These are phyloP conservation scores for Marisa cornuarietis DNA, from an alignment of 1,140 invertebrate species.

Conservation along the genomic window DNA sequence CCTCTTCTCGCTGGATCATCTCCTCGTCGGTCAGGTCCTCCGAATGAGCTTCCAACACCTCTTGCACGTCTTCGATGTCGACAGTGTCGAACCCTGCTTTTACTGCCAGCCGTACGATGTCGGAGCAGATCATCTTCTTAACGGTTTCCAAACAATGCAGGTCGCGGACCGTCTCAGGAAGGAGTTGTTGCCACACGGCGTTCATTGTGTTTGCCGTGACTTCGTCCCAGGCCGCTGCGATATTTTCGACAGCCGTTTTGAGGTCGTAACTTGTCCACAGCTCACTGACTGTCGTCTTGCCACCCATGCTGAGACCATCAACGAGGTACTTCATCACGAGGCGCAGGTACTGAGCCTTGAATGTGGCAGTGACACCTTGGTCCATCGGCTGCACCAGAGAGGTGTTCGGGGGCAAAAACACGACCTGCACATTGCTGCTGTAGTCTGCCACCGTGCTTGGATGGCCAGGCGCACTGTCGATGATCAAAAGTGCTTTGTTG, in stretches of 20 bases:
- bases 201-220: constrained; percentile 12
- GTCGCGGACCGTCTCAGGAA: constrained; percentile 12
- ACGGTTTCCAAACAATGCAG: background rate
- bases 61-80: constrained; percentile 11
- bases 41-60: constrained; percentile 7
- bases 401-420: constrained; percentile 35
- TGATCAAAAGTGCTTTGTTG: constrained; percentile 35
- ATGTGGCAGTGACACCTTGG: constrained; percentile 34
- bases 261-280: constrained; percentile 30
- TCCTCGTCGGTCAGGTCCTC: constrained; percentile 16
- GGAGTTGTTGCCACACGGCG: constrained; percentile 19
- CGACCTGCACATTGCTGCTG: constrained; percentile 25
- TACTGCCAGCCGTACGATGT: constrained; percentile 10
- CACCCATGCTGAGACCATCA: constrained; percentile 9
- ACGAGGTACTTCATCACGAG: constrained; percentile 13
- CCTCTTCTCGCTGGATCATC: constrained; percentile 2
- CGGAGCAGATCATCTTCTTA: background rate
- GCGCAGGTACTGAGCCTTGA: constrained; percentile 34
- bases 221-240: constrained; percentile 18
- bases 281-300: constrained; percentile 2
- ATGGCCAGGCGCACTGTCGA: constrained; percentile 43
- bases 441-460: constrained; percentile 30
- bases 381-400: constrained; percentile 39
- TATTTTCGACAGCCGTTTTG: constrained; percentile 19
- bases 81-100: constrained; percentile 14